A percentile compares a stretch with the other conserved stretches of the same genome.
Evolutionary conservation across 2,113 vertebrate species (phyloP).

Genomic region (Coptodon rendalli): DNA sequence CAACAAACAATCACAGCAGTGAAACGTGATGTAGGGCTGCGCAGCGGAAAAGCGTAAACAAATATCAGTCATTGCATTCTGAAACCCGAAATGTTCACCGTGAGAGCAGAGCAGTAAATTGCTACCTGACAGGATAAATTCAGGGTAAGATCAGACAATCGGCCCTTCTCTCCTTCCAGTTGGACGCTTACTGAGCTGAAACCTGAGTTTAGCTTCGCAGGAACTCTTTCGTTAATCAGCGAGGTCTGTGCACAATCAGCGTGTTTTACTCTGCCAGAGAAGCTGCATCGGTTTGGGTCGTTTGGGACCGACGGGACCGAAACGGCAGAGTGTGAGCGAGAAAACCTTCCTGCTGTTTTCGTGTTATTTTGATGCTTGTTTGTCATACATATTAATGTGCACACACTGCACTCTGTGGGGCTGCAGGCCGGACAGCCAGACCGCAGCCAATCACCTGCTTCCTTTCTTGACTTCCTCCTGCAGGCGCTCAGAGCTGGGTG

Average conservation of each 20-base stretch:
- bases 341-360: neutral
- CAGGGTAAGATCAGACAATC: neutral
- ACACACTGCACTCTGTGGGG: neutral
- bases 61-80: neutral
- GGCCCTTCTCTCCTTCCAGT: neutral
- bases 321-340: neutral
- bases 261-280: neutral
- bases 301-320: neutral
- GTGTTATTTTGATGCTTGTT: neutral
- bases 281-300: neutral
- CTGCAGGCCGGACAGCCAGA: neutral
- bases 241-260: neutral
- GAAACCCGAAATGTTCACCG: neutral
- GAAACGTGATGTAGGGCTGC: neutral
- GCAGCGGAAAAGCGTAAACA: neutral
- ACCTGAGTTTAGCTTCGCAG: neutral
- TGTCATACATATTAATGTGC: neutral
- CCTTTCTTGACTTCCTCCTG: constrained; percentile 11
- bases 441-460: constrained; percentile 1
- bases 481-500: neutral
- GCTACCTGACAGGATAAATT: neutral
- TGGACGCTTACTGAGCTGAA: neutral
- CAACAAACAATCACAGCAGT: neutral
- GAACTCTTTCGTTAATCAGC: neutral
- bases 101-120: neutral